A percentile compares a stretch with the other conserved stretches of the same genome.
Conservation (phyloP, 2,888 invertebrate genomes). For the Neoscelio sp. region DNA sequence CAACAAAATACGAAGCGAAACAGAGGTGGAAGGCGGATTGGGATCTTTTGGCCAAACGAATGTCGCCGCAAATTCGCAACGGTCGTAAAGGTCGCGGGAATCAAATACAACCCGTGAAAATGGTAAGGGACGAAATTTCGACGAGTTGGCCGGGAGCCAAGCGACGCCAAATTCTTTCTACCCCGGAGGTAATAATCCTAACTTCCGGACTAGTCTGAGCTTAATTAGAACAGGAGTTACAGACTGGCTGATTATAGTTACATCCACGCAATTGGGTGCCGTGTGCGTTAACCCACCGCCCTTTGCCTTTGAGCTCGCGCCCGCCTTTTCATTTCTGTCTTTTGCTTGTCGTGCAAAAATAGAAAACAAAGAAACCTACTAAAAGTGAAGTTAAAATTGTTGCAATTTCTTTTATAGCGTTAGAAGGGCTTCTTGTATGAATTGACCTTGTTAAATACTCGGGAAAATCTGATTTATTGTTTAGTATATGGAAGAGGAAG, state of each 20-base stretch:
- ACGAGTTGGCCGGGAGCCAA: conserved; percentile 77
- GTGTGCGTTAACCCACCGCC: conserved; percentile 63
- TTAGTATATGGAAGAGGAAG: too few relatives aligned
- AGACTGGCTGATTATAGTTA: conserved; percentile 75
- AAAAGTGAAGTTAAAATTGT: conserved; percentile 11
- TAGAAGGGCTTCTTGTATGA: too few relatives aligned
- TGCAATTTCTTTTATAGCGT: neutral
- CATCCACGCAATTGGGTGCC: conserved; percentile 75
- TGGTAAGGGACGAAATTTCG: conserved; percentile 70
- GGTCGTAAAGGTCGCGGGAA: conserved; percentile 56
- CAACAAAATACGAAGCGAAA: conserved; percentile 8
- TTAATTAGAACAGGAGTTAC: conserved; percentile 81
- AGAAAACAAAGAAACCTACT: neutral
- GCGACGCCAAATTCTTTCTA: conserved; percentile 69
- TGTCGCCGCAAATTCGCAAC: conserved; percentile 48
- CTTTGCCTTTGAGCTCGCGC: conserved; percentile 42
- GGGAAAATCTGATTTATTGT: too few relatives aligned
- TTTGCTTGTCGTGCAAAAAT: conserved; percentile 50
- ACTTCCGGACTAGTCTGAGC: conserved; percentile 80
- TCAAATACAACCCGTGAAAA: conserved; percentile 44
- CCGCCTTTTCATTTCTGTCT: conserved; percentile 28
- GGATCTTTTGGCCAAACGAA: conserved; percentile 53
- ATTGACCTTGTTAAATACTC: too few relatives aligned
- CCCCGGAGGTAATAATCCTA: conserved; percentile 80
- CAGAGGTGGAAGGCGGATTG: conserved; percentile 38